Evolutionary conservation across 2,888 invertebrate species (phyloP).

Genomic region (Mythimna vitellina): DNA sequence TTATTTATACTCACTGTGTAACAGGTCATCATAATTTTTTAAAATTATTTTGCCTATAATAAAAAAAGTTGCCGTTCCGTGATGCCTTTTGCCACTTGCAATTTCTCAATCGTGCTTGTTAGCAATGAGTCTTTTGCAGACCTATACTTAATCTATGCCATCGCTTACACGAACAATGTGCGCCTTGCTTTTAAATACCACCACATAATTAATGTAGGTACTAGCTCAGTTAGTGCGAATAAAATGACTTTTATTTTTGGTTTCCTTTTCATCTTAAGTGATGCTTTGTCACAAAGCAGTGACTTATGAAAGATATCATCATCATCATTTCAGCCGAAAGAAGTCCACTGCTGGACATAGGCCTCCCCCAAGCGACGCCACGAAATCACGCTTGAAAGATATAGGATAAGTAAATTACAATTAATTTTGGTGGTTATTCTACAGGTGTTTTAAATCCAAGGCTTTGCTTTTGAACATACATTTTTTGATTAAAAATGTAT

Average conservation of each 20-base stretch:
- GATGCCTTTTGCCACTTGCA: neutral
- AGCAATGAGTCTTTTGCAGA: slow-evolving; percentile 3
- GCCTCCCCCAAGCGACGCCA: no score
- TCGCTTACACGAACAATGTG: slow-evolving; percentile 60
- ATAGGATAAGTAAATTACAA: slow-evolving; percentile 23
- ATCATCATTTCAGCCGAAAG: no score
- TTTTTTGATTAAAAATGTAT: no score
- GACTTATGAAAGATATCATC: slow-evolving; percentile 25
- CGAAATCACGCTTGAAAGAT: no score
- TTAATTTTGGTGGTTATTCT: slow-evolving; percentile 10
- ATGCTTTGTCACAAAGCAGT: slow-evolving; percentile 30
- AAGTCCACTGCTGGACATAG: no score
- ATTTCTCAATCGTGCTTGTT: neutral
- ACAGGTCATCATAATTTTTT: no score
- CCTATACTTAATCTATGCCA: slow-evolving; percentile 19
- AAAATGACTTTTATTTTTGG: slow-evolving; percentile 34
- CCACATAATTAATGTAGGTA: slow-evolving; percentile 37
- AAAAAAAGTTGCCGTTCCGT: neutral
- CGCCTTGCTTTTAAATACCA: slow-evolving; percentile 48
- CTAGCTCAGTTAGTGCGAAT: slow-evolving; percentile 25
- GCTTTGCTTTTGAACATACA: neutral
- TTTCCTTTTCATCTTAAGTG: slow-evolving; percentile 22
- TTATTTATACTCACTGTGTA: no score
- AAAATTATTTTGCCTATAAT: no score
- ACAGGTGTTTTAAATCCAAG: slow-evolving; percentile 22